Conservation (phyloP, 1,140 invertebrate species). For the Aethina tumida region DNA sequence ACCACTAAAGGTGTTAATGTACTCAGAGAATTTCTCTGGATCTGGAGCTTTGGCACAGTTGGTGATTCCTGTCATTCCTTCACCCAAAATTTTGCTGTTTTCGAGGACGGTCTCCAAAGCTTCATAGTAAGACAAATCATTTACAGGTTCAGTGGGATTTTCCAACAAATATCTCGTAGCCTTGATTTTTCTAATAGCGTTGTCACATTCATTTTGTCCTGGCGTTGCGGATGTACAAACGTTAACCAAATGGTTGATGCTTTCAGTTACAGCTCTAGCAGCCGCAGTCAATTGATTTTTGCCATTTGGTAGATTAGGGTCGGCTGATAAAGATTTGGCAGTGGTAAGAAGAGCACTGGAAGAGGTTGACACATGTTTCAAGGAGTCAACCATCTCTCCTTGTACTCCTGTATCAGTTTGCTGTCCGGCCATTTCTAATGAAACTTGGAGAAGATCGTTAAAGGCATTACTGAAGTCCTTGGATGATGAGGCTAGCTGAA, state of each 20-base stretch:
- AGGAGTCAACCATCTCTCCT: conserved; percentile 69
- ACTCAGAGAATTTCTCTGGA: conserved; percentile 77
- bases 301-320: conserved; percentile 80
- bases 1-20: conserved; percentile 72
- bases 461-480: conserved; percentile 72
- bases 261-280: conserved; percentile 82
- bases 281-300: conserved; percentile 82
- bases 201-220: conserved; percentile 92
- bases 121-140: conserved; percentile 85
- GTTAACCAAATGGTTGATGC: conserved; percentile 83
- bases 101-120: conserved; percentile 90
- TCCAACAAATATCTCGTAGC: conserved; percentile 73
- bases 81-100: conserved; percentile 72
- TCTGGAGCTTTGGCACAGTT: conserved; percentile 82
- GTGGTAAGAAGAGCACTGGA: conserved; percentile 81
- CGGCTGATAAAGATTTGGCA: conserved; percentile 80
- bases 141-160: conserved; percentile 81
- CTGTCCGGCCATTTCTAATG: conserved; percentile 75
- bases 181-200: conserved; percentile 88
- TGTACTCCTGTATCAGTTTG: conserved; percentile 60
- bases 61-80: conserved; percentile 91
- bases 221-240: conserved; percentile 75
- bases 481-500: conserved; percentile 59
- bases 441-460: conserved; percentile 60
- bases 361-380: conserved; percentile 79